Base-by-base conservation (phyloP, 2,888 invertebrate species). In the Anoplius nigerrimus region DNA sequence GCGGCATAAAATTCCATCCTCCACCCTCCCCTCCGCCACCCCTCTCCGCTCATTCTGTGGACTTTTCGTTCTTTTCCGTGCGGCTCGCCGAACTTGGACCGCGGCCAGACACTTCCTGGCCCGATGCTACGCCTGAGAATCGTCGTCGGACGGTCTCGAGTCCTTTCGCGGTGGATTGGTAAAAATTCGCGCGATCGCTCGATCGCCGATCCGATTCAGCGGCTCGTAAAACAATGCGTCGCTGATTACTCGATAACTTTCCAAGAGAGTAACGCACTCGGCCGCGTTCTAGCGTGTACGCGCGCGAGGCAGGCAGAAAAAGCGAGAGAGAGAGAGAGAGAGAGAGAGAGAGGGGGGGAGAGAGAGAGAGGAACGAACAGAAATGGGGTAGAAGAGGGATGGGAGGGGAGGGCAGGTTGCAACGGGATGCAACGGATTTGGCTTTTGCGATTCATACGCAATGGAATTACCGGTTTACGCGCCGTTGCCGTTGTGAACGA, bases 361-460 rank as follows among this genome's bases (percentile, higher is more conserved):
- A 90, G 87, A 90, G 90, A 81, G 86, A 84, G 88, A 84, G 75
- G 81, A 83, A 75, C 74, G 76, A 71, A 71, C 74, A 48, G 54
- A 66, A 70, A 45, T 45, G 81, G 62, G 13, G 81, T 69, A 90
- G 91, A 83, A 84, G 85, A 85, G 84, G 21, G 21, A 13, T 21
- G 22, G 5, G 91, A 90, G 91, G 90, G 90, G 90, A 90, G 87
- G 90, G 90, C 82, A 80, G 84, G 84, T 90, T 87, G 89, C 48
- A 48, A 8, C 83, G 89, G 90, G 89, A 89, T 87, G 89, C 90
- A 90, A 57, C 61, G 54, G 62, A 52, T 55, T 58, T 71, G 79
- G 82, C 80, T 83, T 82, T 80, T 81, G 80, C 83, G 80, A 86
- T 86, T 86, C 86, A 86, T 86, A 85, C 83, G 83, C 83, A 84